Conservation (phyloP, 2,888 invertebrate genomes). For the Tetanocera ferruginea region DNA sequence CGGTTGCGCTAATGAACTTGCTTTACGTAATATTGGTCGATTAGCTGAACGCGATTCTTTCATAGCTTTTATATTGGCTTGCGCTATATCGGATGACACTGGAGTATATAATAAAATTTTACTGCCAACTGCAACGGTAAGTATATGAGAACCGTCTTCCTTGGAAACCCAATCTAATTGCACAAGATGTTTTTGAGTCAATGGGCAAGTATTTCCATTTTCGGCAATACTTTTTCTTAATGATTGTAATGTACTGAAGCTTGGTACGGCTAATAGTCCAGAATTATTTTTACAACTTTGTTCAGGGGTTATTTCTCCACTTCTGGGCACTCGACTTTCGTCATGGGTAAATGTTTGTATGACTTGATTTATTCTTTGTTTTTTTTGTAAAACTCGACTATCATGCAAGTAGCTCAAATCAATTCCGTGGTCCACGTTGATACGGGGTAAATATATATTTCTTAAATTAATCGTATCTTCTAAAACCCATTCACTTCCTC, state of each 20-base stretch:
- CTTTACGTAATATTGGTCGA: conserved; percentile 88
- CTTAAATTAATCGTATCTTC: conserved; percentile 96
- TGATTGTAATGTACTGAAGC: conserved; percentile 90
- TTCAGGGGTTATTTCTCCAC: conserved; percentile 70
- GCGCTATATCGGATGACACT: conserved; percentile 93
- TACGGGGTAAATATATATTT: conserved; percentile 89
- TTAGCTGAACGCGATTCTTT: conserved; percentile 87
- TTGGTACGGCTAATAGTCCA: conserved; percentile 84
- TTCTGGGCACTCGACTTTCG: conserved; percentile 76
- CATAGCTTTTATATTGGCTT: conserved; percentile 93
- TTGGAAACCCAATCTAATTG: conserved; percentile 99
- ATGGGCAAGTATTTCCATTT: conserved; percentile 90
- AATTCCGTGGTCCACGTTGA: conserved; percentile 84
- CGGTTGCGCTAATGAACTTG: conserved; percentile 91
- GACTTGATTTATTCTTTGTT: conserved; percentile 84
- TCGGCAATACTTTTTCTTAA: conserved; percentile 89
- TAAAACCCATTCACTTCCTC: conserved; percentile 92
- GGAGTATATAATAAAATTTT: conserved; percentile 93
- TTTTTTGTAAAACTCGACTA: conserved; percentile 83
- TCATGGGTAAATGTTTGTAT: conserved; percentile 86
- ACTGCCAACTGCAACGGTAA: conserved; percentile 96
- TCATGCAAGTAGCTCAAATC: conserved; percentile 88
- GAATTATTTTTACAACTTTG: conserved; percentile 58
- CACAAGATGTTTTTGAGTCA: conserved; percentile 93
- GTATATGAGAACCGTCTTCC: conserved; percentile 97